These are phyloP conservation scores for Proterorhinus semilunaris DNA, from an alignment of 2,113 vertebrate genomes.

Conservation along the genomic window DNA sequence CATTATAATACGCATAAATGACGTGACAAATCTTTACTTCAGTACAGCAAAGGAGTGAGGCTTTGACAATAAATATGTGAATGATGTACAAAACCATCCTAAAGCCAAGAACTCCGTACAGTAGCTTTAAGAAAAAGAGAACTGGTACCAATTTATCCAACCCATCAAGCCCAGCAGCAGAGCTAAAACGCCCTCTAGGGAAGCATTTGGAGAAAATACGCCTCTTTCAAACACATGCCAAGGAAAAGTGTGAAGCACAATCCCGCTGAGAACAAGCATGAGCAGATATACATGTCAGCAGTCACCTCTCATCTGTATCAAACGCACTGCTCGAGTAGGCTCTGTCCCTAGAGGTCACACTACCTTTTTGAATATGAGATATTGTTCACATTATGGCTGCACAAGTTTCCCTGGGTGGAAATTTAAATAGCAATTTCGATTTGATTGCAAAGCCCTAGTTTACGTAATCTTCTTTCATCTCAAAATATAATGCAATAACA, in stretches of 20 bases:
- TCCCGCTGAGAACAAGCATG: constrained; percentile 14
- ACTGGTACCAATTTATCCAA: constrained; percentile 26
- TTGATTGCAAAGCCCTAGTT: background rate
- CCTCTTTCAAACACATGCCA: constrained; percentile 10
- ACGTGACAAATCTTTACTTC: background rate
- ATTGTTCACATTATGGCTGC: background rate
- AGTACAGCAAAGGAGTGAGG: background rate
- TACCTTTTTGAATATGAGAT: background rate
- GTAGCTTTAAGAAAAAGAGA: background rate
- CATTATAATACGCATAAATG: background rate
- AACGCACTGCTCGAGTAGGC: background rate
- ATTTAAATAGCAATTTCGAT: too few relatives aligned
- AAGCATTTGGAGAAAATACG: constrained; percentile 31
- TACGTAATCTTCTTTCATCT: background rate
- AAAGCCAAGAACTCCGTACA: background rate
- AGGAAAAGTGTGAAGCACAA: constrained; percentile 26
- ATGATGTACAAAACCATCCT: background rate
- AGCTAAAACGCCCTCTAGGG: constrained; percentile 43
- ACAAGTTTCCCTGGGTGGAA: too few relatives aligned
- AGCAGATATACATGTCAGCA: constrained; percentile 29
- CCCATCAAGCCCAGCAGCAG: constrained; percentile 14
- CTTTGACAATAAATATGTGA: background rate
- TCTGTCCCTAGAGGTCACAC: constrained; percentile 2
- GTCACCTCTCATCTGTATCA: constrained; percentile 32
- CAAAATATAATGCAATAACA: background rate